phyloP scores from a whole-genome alignment of 2,797 vertebrate genomes.

The Clarias fuscus region DNA sequence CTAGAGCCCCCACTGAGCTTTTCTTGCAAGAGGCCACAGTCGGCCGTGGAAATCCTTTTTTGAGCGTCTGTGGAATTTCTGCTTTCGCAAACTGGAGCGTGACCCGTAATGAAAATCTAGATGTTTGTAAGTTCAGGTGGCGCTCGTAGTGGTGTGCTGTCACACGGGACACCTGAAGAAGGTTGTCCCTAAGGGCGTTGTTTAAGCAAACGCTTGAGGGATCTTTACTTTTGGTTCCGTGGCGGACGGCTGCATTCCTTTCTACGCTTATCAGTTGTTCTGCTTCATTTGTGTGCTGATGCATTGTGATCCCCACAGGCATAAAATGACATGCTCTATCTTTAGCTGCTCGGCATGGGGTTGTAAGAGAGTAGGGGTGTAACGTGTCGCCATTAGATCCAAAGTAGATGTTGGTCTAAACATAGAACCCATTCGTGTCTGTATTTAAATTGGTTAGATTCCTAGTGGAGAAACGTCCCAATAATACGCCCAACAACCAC shows the following conservation, averaged over 20 bases:
- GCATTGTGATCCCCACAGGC: background rate
- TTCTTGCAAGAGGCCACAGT: conserved; percentile 33
- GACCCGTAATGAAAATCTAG: conserved; percentile 18
- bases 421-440: background rate
- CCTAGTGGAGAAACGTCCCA: background rate
- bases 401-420: background rate
- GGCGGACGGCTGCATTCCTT: conserved; percentile 13
- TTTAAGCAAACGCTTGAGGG: conserved; percentile 32
- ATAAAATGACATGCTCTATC: background rate
- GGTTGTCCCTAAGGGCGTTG: background rate
- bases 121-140: background rate
- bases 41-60: conserved; percentile 44
- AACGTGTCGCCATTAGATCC: background rate
- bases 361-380: background rate
- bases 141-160: background rate
- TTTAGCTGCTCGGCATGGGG: background rate
- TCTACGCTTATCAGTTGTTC: conserved; percentile 18
- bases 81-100: background rate
- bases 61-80: background rate
- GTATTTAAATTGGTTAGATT: background rate
- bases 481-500: background rate
- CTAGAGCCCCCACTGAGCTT: conserved; percentile 46
- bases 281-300: conserved; percentile 39
- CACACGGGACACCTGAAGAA: conserved; percentile 1
- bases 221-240: background rate